These are phyloP conservation scores for Drosophila cognata DNA, from an alignment of 2,888 invertebrate species.

Conservation along the genomic window DNA sequence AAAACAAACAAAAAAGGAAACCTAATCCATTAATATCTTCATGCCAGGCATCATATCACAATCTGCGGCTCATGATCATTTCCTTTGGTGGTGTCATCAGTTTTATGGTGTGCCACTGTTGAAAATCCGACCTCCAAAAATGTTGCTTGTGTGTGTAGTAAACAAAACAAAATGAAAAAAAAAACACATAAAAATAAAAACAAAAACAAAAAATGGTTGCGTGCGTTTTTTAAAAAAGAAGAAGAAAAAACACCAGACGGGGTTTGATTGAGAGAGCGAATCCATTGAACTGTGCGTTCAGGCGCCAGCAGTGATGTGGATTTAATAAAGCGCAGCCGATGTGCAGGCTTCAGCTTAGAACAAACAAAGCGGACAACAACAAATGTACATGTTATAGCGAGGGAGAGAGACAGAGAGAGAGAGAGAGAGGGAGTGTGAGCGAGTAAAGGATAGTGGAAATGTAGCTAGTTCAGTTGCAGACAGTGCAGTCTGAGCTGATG, in stretches of 20 bases:
- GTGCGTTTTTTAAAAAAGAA: slow-evolving; percentile 23
- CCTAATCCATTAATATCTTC: slow-evolving; percentile 39
- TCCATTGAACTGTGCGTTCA: slow-evolving; percentile 63
- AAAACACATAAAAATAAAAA: neutral
- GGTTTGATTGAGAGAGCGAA: slow-evolving; percentile 1
- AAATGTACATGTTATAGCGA: slow-evolving; percentile 8
- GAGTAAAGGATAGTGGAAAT: slow-evolving; percentile 27
- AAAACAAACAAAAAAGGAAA: neutral
- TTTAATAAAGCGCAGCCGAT: slow-evolving; percentile 68
- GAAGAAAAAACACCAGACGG: slow-evolving; percentile 11
- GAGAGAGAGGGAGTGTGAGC: neutral
- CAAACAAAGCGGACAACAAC: slow-evolving; percentile 46
- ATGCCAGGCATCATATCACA: slow-evolving; percentile 9
- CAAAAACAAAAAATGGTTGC: slow-evolving; percentile 41
- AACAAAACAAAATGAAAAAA: slow-evolving; percentile 33
- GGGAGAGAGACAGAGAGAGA: slow-evolving; percentile 5
- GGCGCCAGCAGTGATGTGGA: slow-evolving; percentile 69
- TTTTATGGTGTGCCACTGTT: slow-evolving; percentile 48
- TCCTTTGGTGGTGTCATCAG: slow-evolving; percentile 38
- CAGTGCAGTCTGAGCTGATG: slow-evolving; percentile 56
- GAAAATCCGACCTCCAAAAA: slow-evolving; percentile 31
- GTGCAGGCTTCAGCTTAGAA: slow-evolving; percentile 48
- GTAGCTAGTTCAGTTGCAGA: slow-evolving; percentile 50
- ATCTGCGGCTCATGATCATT: slow-evolving; percentile 28
- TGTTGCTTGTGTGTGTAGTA: slow-evolving; percentile 31